Evolutionary conservation across 2,113 vertebrate species (phyloP).

Genomic region (Odontesthes bonariensis): DNA sequence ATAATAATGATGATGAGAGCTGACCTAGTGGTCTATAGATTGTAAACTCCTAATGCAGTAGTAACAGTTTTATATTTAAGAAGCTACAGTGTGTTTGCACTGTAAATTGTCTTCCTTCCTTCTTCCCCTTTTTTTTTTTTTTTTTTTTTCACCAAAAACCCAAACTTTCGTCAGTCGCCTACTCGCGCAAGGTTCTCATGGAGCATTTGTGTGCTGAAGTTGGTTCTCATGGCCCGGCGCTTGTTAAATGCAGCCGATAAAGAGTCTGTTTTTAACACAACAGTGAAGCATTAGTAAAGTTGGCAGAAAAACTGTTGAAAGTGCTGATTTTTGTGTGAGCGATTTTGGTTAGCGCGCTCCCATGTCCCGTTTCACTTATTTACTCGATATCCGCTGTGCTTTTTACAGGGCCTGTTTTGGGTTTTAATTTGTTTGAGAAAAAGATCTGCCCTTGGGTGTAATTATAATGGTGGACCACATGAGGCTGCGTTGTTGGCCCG

Average conservation of each 20-base stretch:
- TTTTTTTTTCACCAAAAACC: neutral
- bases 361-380: constrained; percentile 55
- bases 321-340: constrained; percentile 49
- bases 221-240: constrained; percentile 65
- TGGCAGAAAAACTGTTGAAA: constrained; percentile 75
- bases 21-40: constrained; percentile 56
- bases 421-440: constrained; percentile 81
- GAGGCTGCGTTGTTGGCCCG: constrained; percentile 65
- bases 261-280: constrained; percentile 75
- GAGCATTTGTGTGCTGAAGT: constrained; percentile 50
- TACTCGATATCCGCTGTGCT: constrained; percentile 68
- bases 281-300: constrained; percentile 69
- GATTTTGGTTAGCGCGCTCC: constrained; percentile 51
- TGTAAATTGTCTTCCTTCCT: constrained; percentile 9
- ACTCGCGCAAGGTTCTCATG: constrained; percentile 56
- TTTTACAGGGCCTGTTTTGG: constrained; percentile 75
- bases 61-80: constrained; percentile 11
- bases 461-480: constrained; percentile 76
- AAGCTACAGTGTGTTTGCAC: neutral
- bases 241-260: constrained; percentile 69
- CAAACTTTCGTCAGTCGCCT: constrained; percentile 20
- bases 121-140: neutral
- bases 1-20: constrained; percentile 58
- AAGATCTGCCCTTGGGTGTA: constrained; percentile 75
- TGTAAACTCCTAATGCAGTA: constrained; percentile 16